phyloP scores from a whole-genome alignment of 2,888 invertebrate species.

The Leptinotarsa haldemani region DNA sequence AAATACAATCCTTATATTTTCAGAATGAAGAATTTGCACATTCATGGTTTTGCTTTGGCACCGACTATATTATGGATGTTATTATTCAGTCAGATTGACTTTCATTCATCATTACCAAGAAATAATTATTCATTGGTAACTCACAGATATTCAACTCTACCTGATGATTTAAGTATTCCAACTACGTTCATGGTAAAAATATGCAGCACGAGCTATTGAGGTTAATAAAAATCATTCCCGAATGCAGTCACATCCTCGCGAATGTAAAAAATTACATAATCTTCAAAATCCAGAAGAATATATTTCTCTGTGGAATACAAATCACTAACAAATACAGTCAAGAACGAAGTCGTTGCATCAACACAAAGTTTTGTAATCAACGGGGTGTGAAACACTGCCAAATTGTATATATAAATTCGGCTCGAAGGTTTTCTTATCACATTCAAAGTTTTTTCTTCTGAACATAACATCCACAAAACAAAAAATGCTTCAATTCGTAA shows the following conservation, averaged over 20 bases:
- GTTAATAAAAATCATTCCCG: constrained; percentile 15
- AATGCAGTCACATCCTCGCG: constrained; percentile 19
- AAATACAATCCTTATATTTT: too few relatives aligned
- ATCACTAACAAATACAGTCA: constrained; percentile 23
- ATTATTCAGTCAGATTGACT: too few relatives aligned
- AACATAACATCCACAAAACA: constrained; percentile 5
- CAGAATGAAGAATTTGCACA: too few relatives aligned
- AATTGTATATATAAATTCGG: constrained; percentile 18
- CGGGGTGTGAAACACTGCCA: not conserved
- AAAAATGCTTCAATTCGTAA: constrained; percentile 14
- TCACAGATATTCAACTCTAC: not conserved
- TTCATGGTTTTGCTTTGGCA: too few relatives aligned
- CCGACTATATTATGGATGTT: too few relatives aligned
- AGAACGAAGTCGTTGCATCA: constrained; percentile 19
- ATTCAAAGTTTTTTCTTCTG: not conserved
- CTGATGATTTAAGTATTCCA: not conserved
- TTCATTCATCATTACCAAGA: too few relatives aligned
- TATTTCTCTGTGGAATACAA: constrained; percentile 11
- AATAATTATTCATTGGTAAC: too few relatives aligned
- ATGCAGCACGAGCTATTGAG: constrained; percentile 8
- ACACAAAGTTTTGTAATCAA: not conserved
- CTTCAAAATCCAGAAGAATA: not conserved
- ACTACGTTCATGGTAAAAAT: not conserved
- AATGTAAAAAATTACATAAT: constrained; percentile 22
- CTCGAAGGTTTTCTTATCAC: not conserved